A percentile compares a stretch with the other conserved stretches of the same genome.
Conservation (phyloP, 2,113 vertebrate genomes). For the Scomber scombrus region DNA sequence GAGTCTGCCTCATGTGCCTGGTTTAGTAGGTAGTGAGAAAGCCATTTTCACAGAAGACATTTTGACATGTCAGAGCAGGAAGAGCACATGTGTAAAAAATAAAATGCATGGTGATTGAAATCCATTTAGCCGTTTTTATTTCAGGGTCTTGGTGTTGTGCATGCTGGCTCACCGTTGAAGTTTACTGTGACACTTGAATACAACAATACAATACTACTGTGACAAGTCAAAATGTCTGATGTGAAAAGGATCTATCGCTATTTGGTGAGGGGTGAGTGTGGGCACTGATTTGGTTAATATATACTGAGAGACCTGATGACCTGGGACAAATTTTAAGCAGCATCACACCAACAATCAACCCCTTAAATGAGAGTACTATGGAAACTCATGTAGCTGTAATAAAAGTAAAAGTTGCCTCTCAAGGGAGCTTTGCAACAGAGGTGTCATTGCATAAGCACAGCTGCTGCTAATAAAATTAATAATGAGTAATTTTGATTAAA, state of each 20-base stretch:
- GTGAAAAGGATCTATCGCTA: background rate
- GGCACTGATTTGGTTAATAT: background rate
- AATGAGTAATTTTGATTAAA: conserved; percentile 57
- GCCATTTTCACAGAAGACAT: background rate
- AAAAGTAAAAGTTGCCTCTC: conserved; percentile 19
- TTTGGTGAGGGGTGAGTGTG: background rate
- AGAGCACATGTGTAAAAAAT: conserved; percentile 11
- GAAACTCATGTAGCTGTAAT: conserved; percentile 5
- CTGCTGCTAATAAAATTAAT: conserved; percentile 61
- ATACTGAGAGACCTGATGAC: background rate
- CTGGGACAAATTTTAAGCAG: background rate
- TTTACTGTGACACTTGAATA: background rate
- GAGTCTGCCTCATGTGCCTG: too few relatives aligned
- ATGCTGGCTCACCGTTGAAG: background rate
- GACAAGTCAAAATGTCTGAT: background rate
- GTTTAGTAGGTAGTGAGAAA: too few relatives aligned
- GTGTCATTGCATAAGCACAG: conserved; percentile 52
- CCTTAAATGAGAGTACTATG: background rate
- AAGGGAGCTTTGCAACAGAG: conserved; percentile 29
- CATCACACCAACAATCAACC: background rate
- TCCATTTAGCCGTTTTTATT: background rate
- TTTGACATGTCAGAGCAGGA: conserved; percentile 6
- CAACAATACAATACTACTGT: background rate
- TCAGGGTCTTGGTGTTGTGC: background rate
- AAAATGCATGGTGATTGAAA: conserved; percentile 7